Evolutionary conservation across 2,888 invertebrate genomes (phyloP), one percentile per base, ranked within the genome.

Genomic region (Serrognathus titanus): DNA sequence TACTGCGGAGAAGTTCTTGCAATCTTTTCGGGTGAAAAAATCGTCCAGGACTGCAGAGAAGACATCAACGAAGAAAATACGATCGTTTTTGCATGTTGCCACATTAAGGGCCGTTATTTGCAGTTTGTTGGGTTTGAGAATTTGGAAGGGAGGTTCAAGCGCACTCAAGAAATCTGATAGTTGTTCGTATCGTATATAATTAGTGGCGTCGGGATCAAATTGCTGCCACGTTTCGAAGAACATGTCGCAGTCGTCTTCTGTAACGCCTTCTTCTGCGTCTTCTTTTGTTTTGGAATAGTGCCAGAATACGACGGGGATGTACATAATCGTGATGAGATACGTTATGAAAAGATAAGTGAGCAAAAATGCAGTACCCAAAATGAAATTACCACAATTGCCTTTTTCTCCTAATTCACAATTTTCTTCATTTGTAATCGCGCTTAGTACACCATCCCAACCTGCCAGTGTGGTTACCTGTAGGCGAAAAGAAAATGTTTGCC

Each of bases 221-320:
- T 95, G 92, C 80, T 97, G 97, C 98, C 98, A 98, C 71, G 97
- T 96, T 82, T 97, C 97, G 79, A 98, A 98, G 82, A 97, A 98
- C 96, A 97, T 97, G 78, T 98, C 97, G 81, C 97, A 97, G 80
- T 98, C 98, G 80, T 98, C 97, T 77, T 97, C 97, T 56, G 97
- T 97, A 63, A 97, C 85, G 72, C 94, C 94, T 79, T 94, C 94
- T 76, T 94, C 94, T 63, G 97, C 97, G 79, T 98, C 97, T 80
- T 98, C 97, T 61, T 97, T 97, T 64, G 97, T 97, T 84, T 81
- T 75, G 67, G 95, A 96, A 82, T 97, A 98, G 80, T 98, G 98
- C 82, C 97, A 97, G 81, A 98, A 88, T 79, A 98, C 97, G 79
- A 98, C 97, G 75, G 97, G 97, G 81, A 98, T 98, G 86, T 97